Evolutionary conservation across 2,113 vertebrate species (phyloP).

Genomic region (Rhabdornis inornatus): DNA sequence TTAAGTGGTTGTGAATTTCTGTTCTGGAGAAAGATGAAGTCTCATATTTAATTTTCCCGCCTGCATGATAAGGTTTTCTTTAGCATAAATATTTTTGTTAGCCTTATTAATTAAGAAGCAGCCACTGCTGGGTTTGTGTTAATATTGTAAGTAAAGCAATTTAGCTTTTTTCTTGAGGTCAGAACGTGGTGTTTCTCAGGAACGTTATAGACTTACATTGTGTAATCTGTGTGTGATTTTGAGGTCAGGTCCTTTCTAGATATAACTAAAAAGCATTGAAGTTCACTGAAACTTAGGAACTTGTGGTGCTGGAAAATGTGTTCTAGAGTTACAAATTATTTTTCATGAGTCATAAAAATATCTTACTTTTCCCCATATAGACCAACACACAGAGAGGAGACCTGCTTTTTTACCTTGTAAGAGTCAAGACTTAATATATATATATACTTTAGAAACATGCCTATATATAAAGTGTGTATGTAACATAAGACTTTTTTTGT

Average conservation of each 20-base stretch:
- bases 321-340: background rate
- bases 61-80: background rate
- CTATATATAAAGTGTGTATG: background rate
- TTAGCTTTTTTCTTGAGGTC: background rate
- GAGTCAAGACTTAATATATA: background rate
- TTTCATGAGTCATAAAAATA: background rate
- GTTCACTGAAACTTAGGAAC: background rate
- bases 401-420: background rate
- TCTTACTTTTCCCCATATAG: background rate
- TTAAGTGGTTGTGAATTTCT: background rate
- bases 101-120: background rate
- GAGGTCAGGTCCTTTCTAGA: background rate
- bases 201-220: background rate
- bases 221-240: background rate
- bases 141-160: background rate
- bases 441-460: background rate
- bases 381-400: background rate
- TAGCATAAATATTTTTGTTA: background rate
- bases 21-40: background rate
- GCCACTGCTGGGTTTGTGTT: background rate
- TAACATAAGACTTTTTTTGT: background rate
- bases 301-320: background rate
- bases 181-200: fast-evolving
- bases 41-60: background rate
- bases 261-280: background rate